These are phyloP conservation scores for Koerneria pararmatus DNA, from an alignment of 2,888 invertebrate species.

Conservation along the genomic window DNA sequence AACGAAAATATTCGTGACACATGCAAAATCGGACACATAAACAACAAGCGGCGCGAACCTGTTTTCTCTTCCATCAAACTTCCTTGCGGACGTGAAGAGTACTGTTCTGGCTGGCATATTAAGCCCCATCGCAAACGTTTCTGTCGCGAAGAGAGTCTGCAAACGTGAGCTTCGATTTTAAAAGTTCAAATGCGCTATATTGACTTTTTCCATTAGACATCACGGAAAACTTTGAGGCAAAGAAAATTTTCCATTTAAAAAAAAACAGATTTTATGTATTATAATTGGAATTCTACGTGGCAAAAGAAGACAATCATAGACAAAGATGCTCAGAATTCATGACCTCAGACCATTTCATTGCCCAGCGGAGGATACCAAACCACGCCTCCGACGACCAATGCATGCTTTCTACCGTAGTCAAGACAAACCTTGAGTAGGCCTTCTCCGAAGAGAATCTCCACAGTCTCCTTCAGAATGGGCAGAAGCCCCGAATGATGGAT, in stretches of 20 bases:
- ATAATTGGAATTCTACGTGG: slow-evolving; percentile 1
- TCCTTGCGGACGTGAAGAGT: slow-evolving; percentile 86
- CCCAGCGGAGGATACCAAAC: no score
- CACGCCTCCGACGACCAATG: no score
- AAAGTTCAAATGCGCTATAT: neutral
- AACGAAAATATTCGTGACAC: neutral
- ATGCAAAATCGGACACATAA: no score
- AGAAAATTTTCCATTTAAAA: slow-evolving; percentile 9
- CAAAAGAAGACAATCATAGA: no score
- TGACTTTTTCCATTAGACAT: neutral
- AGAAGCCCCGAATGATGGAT: slow-evolving; percentile 87
- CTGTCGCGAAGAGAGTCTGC: slow-evolving; percentile 90
- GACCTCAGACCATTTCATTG: no score
- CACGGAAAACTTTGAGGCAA: no score
- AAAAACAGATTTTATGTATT: no score
- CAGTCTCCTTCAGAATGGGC: slow-evolving; percentile 95
- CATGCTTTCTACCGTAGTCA: no score
- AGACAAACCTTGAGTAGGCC: slow-evolving; percentile 83
- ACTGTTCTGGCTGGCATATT: slow-evolving; percentile 99
- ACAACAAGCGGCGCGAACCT: no score
- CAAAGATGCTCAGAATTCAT: no score
- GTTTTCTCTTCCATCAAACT: slow-evolving; percentile 93
- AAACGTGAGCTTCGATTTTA: slow-evolving; percentile 28
- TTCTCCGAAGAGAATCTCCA: slow-evolving; percentile 95
- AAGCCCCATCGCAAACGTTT: slow-evolving; percentile 99